phyloP scores from a whole-genome alignment of 2,797 vertebrate species.

The Ceyx erithaca region DNA sequence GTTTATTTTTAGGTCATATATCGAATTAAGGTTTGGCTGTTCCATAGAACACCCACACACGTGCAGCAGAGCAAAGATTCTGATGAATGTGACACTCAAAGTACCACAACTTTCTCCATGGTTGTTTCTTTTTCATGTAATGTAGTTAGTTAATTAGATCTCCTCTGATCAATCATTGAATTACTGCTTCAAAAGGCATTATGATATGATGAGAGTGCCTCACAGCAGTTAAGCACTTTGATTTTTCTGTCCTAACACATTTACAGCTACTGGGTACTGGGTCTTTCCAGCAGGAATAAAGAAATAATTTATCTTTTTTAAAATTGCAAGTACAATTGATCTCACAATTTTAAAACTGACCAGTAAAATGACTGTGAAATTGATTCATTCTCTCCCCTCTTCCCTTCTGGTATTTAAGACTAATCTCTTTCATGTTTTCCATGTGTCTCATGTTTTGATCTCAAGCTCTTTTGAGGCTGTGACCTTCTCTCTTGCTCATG shows the following conservation, averaged over 20 bases:
- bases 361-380: neutral
- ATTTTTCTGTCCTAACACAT: conserved; percentile 52
- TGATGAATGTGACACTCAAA: conserved; percentile 16
- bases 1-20: conserved; percentile 30
- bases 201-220: conserved; percentile 34
- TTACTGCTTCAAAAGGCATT: conserved; percentile 17
- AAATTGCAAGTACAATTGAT: conserved; percentile 20
- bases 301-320: neutral
- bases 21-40: conserved; percentile 53
- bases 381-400: neutral
- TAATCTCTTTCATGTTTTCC: neutral
- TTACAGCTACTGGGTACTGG: conserved; percentile 5
- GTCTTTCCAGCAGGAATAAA: conserved; percentile 13
- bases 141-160: conserved; percentile 56
- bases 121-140: conserved; percentile 10
- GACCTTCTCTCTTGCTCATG: neutral
- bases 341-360: neutral
- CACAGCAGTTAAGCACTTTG: neutral
- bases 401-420: neutral
- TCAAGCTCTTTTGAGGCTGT: neutral
- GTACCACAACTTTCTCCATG: neutral
- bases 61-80: conserved; percentile 21
- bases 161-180: conserved; percentile 50
- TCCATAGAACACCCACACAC: neutral
- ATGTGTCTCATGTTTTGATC: neutral